Evolutionary conservation across 2,888 invertebrate genomes (phyloP).

Genomic region (Pachydiplax longipennis): DNA sequence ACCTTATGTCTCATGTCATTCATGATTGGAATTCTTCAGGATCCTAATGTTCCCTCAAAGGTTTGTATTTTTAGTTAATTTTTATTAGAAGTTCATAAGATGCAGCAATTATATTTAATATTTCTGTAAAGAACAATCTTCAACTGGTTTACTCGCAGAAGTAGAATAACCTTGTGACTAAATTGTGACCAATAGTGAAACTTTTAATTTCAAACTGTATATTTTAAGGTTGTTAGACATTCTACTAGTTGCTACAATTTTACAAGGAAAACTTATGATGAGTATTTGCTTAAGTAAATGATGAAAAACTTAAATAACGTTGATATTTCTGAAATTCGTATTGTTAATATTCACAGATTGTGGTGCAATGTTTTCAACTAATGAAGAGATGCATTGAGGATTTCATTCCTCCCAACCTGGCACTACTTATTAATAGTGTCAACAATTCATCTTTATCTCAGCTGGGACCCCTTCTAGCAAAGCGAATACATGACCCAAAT

Average conservation of each 20-base stretch:
- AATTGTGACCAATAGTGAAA: too few species aligned
- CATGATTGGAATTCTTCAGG: slow-evolving; percentile 64
- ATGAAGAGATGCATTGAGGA: slow-evolving; percentile 74
- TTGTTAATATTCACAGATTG: slow-evolving; percentile 64
- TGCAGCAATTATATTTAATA: too few species aligned
- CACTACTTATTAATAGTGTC: slow-evolving; percentile 72
- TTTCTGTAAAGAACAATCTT: too few species aligned
- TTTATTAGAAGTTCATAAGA: too few species aligned
- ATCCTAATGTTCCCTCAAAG: slow-evolving; percentile 63
- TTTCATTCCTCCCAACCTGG: slow-evolving; percentile 80
- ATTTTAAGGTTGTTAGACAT: too few species aligned
- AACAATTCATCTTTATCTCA: slow-evolving; percentile 69
- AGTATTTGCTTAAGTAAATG: too few species aligned
- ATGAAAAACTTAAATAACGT: too few species aligned
- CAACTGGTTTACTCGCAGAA: too few species aligned
- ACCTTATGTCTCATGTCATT: slow-evolving; percentile 70
- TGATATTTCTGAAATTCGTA: not conserved
- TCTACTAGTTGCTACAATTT: too few species aligned
- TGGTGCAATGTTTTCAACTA: slow-evolving; percentile 74
- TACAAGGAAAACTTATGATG: too few species aligned
- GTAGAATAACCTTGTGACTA: too few species aligned
- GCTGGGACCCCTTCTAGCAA: slow-evolving; percentile 71
- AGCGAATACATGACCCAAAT: slow-evolving; percentile 73
- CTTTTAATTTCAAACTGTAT: too few species aligned
- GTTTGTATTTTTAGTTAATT: slow-evolving; percentile 56